phyloP scores from a whole-genome alignment of 2,113 vertebrate species.

The Mesitornis unicolor region DNA sequence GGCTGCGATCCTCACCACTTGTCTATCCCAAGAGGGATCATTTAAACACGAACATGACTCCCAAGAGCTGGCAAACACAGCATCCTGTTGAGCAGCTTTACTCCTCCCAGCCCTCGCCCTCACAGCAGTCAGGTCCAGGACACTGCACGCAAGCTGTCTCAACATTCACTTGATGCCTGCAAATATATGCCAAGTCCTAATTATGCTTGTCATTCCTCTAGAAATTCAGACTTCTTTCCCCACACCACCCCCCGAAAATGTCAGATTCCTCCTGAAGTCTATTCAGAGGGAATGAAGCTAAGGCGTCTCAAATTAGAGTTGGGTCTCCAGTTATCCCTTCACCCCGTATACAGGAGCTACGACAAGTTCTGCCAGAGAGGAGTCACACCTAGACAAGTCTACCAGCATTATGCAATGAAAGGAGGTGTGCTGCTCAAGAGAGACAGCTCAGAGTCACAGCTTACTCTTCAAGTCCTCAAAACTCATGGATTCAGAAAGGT shows the following conservation, averaged over 20 bases:
- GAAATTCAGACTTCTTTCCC: not conserved
- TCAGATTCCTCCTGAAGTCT: not conserved
- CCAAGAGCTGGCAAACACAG: not conserved
- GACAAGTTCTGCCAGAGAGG: not conserved
- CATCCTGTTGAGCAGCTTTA: not conserved
- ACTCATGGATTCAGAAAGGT: not conserved
- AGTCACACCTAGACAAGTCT: slow-evolving; percentile 31
- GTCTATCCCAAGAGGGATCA: not conserved
- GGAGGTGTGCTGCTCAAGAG: not conserved
- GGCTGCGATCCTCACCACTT: not conserved
- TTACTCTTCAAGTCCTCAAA: not conserved
- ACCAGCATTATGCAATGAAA: not conserved
- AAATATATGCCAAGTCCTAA: not conserved
- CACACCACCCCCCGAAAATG: not conserved
- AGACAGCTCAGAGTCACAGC: slow-evolving; percentile 2
- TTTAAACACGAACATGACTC: not conserved
- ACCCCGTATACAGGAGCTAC: not conserved
- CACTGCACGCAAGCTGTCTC: not conserved
- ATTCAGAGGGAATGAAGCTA: not conserved
- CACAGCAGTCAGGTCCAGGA: not conserved
- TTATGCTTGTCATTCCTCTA: not conserved
- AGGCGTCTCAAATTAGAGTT: not conserved
- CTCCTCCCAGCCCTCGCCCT: not conserved
- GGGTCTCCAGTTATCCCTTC: not conserved
- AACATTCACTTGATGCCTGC: not conserved